Evolutionary conservation across 2,113 vertebrate genomes (phyloP), one percentile per base, ranked within the genome.

Genomic region (Clinocottus analis): DNA sequence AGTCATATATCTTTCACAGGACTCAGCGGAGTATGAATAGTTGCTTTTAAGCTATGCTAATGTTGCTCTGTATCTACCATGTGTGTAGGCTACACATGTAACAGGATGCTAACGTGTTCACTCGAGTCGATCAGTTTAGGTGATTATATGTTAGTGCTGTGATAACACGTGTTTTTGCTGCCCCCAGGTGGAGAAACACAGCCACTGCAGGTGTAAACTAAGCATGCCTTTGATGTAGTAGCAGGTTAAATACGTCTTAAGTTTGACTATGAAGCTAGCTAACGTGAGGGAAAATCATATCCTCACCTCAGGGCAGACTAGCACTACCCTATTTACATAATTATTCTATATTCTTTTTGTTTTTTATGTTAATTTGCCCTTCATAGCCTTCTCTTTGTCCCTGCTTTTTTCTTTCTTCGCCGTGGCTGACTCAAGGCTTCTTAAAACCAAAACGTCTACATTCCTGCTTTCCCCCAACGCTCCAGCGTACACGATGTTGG

Each of bases 341-440:
- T 58, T 9, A 23, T 13, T 39, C 25, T 8, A 5, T 29, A 27
- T 33, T 33, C 33, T 35, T 68, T 58, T 33, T 3, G 37, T 23
- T 49, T n/a, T n/a, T 33, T 43, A 29, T 69, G 33, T 63, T 27
- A 45, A 58, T 81, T 63, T 64, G 65, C n/a, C 27, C 12, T 61
- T 45, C 59, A 29, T 3, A 2, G 25, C 8, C 9, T 13, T 45
- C 29, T 35, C 7, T 47, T 11, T 56, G n/a, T 11, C 12, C 12
- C 5, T 13, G 63, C n/a, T n/a, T n/a, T n/a, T n/a, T 17, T 56
- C 39, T 39, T n/a, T 25, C 21, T 33, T 69, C 59, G 16, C 43
- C 25, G 17, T 75, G 61, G 41, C 31, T 35, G 37, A 68, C 11
- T 41, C 45, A 4, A 11, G 10, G 21, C 55, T 53, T 62, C 56